phyloP scores from a whole-genome alignment of 2,797 vertebrate genomes.

The Acrossocheilus fasciatus region DNA sequence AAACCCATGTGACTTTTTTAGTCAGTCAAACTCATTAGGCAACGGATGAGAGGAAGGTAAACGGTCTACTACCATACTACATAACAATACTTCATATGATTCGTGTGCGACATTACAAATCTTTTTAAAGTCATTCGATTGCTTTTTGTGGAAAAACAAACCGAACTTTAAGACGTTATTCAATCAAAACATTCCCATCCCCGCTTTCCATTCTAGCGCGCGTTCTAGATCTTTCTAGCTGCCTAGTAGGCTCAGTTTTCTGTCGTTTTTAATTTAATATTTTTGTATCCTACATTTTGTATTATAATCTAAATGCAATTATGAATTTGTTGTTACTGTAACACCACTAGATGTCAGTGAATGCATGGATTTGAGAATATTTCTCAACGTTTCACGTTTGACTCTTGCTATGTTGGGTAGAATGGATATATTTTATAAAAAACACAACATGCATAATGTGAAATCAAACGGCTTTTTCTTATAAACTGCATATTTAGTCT shows the following conservation, averaged over 20 bases:
- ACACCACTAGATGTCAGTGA: constrained; percentile 55
- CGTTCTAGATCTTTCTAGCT: too few relatives aligned
- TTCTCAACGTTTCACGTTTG: neutral
- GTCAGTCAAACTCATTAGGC: neutral
- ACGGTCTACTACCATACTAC: too few relatives aligned
- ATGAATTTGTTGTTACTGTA: neutral
- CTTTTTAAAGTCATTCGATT: too few relatives aligned
- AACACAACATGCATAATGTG: neutral
- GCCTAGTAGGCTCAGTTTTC: too few relatives aligned
- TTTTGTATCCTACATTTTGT: neutral
- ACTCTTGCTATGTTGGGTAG: neutral
- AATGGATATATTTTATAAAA: neutral
- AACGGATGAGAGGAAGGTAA: neutral
- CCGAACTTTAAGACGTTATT: too few relatives aligned
- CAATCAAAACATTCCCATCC: neutral
- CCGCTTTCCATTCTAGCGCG: neutral
- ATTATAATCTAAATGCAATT: too few relatives aligned
- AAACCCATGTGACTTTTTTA: too few relatives aligned
- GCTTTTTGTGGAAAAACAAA: too few relatives aligned
- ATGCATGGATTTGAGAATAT: neutral
- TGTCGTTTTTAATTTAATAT: neutral
- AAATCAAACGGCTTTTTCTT: neutral
- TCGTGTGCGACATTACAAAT: too few relatives aligned
- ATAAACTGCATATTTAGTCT: neutral
- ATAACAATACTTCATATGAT: neutral